phyloP scores from a whole-genome alignment of 2,888 invertebrate species.

The Xylocampa areola region DNA sequence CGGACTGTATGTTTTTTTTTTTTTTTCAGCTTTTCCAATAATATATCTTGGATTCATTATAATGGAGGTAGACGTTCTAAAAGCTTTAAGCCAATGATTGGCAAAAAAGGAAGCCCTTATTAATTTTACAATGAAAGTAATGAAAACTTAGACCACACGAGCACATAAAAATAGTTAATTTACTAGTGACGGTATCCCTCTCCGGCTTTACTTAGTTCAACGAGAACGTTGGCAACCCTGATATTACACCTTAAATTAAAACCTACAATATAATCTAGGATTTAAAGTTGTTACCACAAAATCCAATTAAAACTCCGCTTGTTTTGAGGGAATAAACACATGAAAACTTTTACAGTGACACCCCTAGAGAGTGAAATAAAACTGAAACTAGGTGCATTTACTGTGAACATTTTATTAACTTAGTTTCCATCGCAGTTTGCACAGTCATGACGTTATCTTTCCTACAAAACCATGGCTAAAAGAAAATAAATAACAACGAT shows the following conservation, averaged over 20 bases:
- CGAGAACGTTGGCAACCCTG: not conserved
- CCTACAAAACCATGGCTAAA: too few relatives aligned
- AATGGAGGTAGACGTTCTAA: too few relatives aligned
- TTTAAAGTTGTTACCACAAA: constrained; percentile 2
- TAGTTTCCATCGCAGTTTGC: too few relatives aligned
- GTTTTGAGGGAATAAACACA: not conserved
- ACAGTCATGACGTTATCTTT: too few relatives aligned
- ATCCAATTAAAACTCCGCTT: constrained; percentile 1
- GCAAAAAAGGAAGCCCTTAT: too few relatives aligned
- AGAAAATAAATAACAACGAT: too few relatives aligned
- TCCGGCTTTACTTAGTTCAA: not conserved
- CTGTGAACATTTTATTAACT: not conserved
- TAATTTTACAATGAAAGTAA: too few relatives aligned
- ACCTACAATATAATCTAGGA: not conserved
- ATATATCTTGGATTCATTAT: too few relatives aligned
- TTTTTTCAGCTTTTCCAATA: too few relatives aligned
- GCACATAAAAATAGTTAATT: not conserved
- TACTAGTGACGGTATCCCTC: not conserved
- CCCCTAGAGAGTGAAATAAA: not conserved
- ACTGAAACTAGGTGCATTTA: not conserved
- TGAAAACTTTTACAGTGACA: not conserved
- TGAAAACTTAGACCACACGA: not conserved
- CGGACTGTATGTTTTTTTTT: too few relatives aligned
- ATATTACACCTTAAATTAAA: not conserved
- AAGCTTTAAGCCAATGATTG: too few relatives aligned